These are phyloP conservation scores for Monopis laevigella DNA, from an alignment of 2,888 invertebrate genomes.

Conservation along the genomic window DNA sequence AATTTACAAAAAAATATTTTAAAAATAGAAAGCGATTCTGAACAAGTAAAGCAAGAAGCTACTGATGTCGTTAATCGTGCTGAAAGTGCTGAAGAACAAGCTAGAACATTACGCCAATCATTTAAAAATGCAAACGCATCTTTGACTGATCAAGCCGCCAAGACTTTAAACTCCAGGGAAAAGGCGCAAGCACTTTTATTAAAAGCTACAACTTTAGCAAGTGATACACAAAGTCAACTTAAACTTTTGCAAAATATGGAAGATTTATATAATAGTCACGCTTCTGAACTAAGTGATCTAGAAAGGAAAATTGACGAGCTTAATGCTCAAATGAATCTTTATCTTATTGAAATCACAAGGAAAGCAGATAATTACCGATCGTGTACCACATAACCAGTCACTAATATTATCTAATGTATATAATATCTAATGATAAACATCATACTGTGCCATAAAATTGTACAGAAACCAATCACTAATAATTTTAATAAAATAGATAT, in stretches of 20 bases:
- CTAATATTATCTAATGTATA: too few relatives aligned
- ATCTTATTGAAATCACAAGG: constrained; percentile 69
- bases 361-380: constrained; percentile 71
- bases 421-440: too few relatives aligned
- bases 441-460: too few relatives aligned
- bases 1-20: constrained; percentile 82
- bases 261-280: constrained; percentile 72
- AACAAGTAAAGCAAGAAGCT: constrained; percentile 82
- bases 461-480: too few relatives aligned
- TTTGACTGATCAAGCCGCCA: constrained; percentile 75
- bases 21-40: constrained; percentile 83
- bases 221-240: constrained; percentile 78
- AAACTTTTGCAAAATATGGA: constrained; percentile 78
- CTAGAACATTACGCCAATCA: constrained; percentile 69
- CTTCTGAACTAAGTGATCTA: constrained; percentile 66
- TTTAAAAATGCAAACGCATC: constrained; percentile 78
- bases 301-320: constrained; percentile 70
- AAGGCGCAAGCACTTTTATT: constrained; percentile 81
- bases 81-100: constrained; percentile 73
- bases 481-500: too few relatives aligned
- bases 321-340: constrained; percentile 71
- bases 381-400: constrained; percentile 54
- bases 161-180: constrained; percentile 81
- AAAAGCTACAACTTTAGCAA: constrained; percentile 84
- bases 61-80: constrained; percentile 78